Evolutionary conservation across 2,113 vertebrate species (phyloP), one percentile per base, ranked within the genome.

Genomic region (Gallinago undulata): DNA sequence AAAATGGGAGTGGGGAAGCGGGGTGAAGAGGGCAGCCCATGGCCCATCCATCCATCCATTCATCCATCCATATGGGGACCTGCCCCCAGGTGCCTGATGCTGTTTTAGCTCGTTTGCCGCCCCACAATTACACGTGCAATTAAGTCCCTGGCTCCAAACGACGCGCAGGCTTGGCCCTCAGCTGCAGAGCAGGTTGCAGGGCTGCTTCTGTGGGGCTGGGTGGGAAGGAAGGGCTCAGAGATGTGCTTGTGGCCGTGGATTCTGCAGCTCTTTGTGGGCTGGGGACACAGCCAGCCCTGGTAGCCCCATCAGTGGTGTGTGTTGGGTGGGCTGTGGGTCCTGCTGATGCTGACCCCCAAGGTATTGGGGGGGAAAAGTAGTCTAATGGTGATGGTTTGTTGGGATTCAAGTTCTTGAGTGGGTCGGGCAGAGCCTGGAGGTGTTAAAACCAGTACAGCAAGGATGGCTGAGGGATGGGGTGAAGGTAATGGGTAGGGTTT

Each of bases 321-420:
- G 1, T 10, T 51, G 62, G 48, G 22, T 24, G 33, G 31, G 35
- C 39, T 31, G 51, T 2, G 7, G 47, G 78, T 63, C 53, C 48
- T 69, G 87, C 41, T 78, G 90, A 2, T 7, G 48, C 25, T 33
- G 47, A 45, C 23, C 43, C 12, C 37, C 27, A 3, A 5, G 0
- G 0, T 13, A 1, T 0, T 15, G 8, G 3, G 12, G 30, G 7
- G 28, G 4, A 5, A 9, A 53, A 35, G 31, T 2, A 6, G 12
- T 1, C 0, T 9, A 5, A 13, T 0, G 21, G 33, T 2, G 67
- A 21, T 27, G 67, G 17, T 60, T 19, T 15, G 33, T 3, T 17
- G 37, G 84, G 33, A 28, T 63, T 39, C 3, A 2, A 2, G 43
- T 19, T 23, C 11, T 37, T 30, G 72, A 15, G 19, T 4, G 56